These are phyloP conservation scores for Anthrax anthrax DNA, from an alignment of 2,888 invertebrate genomes.

Conservation along the genomic window DNA sequence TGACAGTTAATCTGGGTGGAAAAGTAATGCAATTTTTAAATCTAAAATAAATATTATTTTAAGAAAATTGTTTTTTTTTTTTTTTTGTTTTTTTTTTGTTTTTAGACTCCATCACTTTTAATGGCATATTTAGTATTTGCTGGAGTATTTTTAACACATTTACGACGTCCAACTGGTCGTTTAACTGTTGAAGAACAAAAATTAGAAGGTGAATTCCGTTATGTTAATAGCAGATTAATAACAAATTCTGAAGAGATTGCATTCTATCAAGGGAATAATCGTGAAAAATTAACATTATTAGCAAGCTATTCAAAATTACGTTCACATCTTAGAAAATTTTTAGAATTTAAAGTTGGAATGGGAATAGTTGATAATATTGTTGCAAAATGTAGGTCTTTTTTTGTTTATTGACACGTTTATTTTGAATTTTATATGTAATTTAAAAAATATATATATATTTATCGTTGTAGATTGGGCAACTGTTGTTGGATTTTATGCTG, in stretches of 20 bases:
- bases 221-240: constrained; percentile 89
- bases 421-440: background rate
- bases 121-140: constrained; percentile 76
- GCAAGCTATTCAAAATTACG: constrained; percentile 82
- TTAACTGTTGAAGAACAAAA: constrained; percentile 92
- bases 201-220: constrained; percentile 96
- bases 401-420: no score
- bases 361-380: constrained; percentile 92
- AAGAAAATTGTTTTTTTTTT: background rate
- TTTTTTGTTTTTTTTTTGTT: background rate
- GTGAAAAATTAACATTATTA: constrained; percentile 76
- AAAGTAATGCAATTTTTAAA: constrained; percentile 37
- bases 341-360: constrained; percentile 80
- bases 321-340: constrained; percentile 68
- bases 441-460: background rate
- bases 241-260: constrained; percentile 85
- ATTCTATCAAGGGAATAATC: constrained; percentile 63
- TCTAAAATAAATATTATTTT: background rate
- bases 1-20: constrained; percentile 74
- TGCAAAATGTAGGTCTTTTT: constrained; percentile 81
- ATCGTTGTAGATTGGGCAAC: constrained; percentile 65
- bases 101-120: constrained; percentile 76
- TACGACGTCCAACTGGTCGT: constrained; percentile 71
- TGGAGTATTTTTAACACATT: constrained; percentile 71
- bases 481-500: constrained; percentile 90